phyloP scores from a whole-genome alignment of 2,888 invertebrate genomes.

The Augiades crinisus region DNA sequence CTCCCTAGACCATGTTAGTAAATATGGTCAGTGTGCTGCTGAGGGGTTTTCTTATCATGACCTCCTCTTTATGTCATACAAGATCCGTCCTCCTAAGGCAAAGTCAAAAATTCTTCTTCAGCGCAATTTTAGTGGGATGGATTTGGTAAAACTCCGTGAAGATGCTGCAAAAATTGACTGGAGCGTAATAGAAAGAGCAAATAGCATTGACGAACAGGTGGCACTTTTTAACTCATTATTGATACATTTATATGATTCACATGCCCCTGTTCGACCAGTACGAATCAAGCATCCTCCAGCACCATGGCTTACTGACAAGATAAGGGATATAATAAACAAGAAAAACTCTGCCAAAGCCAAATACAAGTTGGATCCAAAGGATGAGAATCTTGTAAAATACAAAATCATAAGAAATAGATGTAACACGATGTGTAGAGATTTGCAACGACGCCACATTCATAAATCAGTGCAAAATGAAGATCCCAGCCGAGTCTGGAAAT shows the following conservation, averaged over 20 bases:
- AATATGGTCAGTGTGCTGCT: slow-evolving; percentile 24
- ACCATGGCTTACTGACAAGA: slow-evolving; percentile 28
- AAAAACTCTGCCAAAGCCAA: slow-evolving; percentile 22
- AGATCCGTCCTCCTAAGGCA: too few species aligned
- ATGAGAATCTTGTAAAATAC: slow-evolving; percentile 11
- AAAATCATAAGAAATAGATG: slow-evolving; percentile 9
- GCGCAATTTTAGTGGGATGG: slow-evolving; percentile 25
- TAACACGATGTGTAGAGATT: slow-evolving; percentile 18
- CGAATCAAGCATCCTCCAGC: slow-evolving; percentile 23
- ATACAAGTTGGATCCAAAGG: slow-evolving; percentile 9
- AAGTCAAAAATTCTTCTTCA: slow-evolving; percentile 10
- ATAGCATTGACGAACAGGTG: slow-evolving; percentile 23
- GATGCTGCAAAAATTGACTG: slow-evolving; percentile 25
- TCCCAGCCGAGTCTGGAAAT: slow-evolving; percentile 9
- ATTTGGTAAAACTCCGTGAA: slow-evolving; percentile 2
- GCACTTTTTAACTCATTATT: slow-evolving; percentile 19
- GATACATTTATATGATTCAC: slow-evolving; percentile 23
- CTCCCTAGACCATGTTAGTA: slow-evolving; percentile 6
- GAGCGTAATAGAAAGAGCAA: not conserved
- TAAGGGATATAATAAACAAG: slow-evolving; percentile 11
- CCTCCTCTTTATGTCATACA: slow-evolving; percentile 21
- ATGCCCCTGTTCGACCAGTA: slow-evolving; percentile 25
- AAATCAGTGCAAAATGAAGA: slow-evolving; percentile 7
- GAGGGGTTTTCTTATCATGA: slow-evolving; percentile 28
- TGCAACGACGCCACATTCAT: slow-evolving; percentile 18